These are phyloP conservation scores for Hydrozoanthus tunicans DNA, from an alignment of 64 coral and sea anemone species.

Conservation along the genomic window DNA sequence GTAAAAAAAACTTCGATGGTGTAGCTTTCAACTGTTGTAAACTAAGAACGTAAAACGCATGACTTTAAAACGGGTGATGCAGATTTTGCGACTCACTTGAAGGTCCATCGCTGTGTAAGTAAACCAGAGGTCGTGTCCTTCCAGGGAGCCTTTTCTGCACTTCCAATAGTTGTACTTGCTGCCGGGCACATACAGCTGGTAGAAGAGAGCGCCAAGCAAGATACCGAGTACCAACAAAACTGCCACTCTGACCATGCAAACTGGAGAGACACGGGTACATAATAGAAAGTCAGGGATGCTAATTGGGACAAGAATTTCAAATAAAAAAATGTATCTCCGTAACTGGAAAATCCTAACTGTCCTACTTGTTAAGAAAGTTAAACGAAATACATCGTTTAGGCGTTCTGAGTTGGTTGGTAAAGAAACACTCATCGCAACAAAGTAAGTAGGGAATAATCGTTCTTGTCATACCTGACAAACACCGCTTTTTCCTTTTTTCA, in stretches of 20 bases:
- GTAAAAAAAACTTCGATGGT: no score
- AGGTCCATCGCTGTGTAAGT: conserved; percentile 3
- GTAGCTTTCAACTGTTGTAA: neutral
- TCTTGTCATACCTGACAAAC: conserved; percentile 12
- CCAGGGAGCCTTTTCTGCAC: conserved; percentile 6
- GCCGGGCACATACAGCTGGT: conserved; percentile 44
- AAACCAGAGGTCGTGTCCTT: conserved; percentile 36
- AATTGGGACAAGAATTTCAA: neutral
- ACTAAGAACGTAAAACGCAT: neutral
- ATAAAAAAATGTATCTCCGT: neutral
- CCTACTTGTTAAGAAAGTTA: no score
- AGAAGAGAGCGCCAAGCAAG: conserved; percentile 40
- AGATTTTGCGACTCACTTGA: neutral
- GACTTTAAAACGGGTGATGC: neutral
- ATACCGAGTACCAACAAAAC: neutral
- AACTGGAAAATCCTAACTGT: neutral
- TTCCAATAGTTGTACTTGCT: conserved; percentile 62
- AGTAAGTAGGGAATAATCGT: neutral
- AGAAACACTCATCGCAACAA: neutral
- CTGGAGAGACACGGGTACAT: neutral
- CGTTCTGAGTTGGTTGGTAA: neutral
- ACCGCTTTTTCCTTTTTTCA: conserved; percentile 40
- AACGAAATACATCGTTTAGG: neutral
- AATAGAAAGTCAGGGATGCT: neutral
- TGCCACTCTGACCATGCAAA: neutral